These are phyloP conservation scores for Ictalurus punctatus DNA, from an alignment of 2,113 vertebrate species.

Conservation along the genomic window DNA sequence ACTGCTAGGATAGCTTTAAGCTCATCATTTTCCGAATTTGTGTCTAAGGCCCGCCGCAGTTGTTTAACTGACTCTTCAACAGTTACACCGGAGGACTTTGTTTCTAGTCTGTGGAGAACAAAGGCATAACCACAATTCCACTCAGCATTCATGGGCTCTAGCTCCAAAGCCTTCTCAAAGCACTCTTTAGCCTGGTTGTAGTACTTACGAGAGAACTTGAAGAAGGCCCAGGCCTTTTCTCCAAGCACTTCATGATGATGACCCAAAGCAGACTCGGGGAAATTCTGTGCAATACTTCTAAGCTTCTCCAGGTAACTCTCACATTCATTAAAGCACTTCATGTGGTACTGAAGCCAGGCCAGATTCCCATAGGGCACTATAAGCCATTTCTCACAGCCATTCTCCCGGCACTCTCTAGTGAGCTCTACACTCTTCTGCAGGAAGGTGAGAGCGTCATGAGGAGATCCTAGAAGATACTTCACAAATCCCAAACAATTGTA, in stretches of 20 bases:
- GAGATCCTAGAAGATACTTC: conserved; percentile 38
- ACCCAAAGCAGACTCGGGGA: conserved; percentile 53
- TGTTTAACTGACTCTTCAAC: conserved; percentile 54
- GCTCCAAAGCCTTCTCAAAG: conserved; percentile 73
- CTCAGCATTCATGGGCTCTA: conserved; percentile 70
- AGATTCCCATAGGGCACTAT: conserved; percentile 59
- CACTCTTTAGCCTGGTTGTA: conserved; percentile 66
- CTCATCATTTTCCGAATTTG: conserved; percentile 64
- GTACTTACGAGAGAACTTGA: conserved; percentile 70
- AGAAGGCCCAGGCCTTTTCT: conserved; percentile 75
- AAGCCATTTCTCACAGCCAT: conserved; percentile 32
- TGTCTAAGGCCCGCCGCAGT: conserved; percentile 65
- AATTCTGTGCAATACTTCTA: conserved; percentile 32
- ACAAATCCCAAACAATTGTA: conserved; percentile 53
- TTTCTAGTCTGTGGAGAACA: conserved; percentile 60
- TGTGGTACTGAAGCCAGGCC: conserved; percentile 58
- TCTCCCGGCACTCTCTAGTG: conserved; percentile 17
- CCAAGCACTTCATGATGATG: conserved; percentile 68
- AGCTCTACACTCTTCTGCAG: conserved; percentile 41
- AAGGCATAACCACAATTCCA: conserved; percentile 75
- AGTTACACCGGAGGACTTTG: rapidly evolving
- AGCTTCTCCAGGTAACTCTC: conserved; percentile 50
- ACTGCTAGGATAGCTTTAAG: conserved; percentile 70
- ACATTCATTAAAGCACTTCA: conserved; percentile 46
- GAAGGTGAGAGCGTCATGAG: conserved; percentile 27